Evolutionary conservation across 2,113 vertebrate genomes (phyloP), one percentile per base, ranked within the genome.

Genomic region (Onychorhynchus coronatus): DNA sequence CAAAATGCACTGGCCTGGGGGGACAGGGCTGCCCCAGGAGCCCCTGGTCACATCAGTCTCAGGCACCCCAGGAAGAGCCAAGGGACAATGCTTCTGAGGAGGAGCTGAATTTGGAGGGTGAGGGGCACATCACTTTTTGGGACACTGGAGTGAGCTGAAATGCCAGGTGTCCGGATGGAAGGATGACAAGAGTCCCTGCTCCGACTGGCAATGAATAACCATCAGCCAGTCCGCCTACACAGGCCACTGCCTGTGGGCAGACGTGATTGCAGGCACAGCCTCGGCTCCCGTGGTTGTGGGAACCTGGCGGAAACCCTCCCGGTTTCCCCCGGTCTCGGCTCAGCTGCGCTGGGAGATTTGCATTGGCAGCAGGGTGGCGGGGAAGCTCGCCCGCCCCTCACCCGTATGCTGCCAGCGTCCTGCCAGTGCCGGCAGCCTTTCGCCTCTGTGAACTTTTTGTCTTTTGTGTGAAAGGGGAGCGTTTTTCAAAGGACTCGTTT

Each of bases 231-330:
- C 44, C 0, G 14, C 66, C 82, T 39, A 72, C 82, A 95, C 94
- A 97, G 85, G 72, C 85, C 0, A 1, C 77, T 94, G 94, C 83
- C 89, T 85, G 80, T 10, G 76, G 95, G 93, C 76, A 96, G 93
- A 96, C 92, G 95, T 97, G 96, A 95, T 93, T 13, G 65, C 91
- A 82, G 91, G 95, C 96, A 96, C 96, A 97, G 88, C 92, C 86
- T 94, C 83, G 9, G 76, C 92, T 95, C 73, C 78, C 0, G 37
- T 3, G 8, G 86, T 91, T 87, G 95, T 96, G 96, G 92, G 96
- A 97, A 96, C 85, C 47, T 11, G 6, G 88, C 66, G 14, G 95
- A 94, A 95, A 87, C 73, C 20, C 56, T 93, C 93, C 61, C 5
- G 5, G 37, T 66, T 92, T 68, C 66, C 83, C 91, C 80, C 66